Base-by-base conservation (phyloP, 92 coral and sea anemone species). In the Porites divaricata region DNA sequence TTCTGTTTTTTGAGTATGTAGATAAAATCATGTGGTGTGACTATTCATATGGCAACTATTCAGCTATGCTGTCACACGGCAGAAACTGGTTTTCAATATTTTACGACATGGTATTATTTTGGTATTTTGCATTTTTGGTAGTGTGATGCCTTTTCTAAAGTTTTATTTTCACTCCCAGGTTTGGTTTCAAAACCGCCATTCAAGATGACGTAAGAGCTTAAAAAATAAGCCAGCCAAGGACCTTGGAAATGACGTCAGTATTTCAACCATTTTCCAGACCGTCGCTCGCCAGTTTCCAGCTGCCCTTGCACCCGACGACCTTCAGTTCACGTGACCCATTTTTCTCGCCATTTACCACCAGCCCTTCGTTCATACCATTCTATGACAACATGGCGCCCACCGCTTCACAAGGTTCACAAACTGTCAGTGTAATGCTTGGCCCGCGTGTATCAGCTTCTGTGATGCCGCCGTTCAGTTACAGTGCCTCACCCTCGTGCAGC, bases 181-280 rank as follows among this genome's bases (percentile, higher is more conserved):
- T 26, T 93, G 97, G 97, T 93, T 93, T 83, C 97, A 91, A 58
- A 93, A 93, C 88, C 97, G 95, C 16, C 95, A 95, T 24, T 90
- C 97, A 24, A 90, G 93, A 64, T 93, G 95, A 95, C 97, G 97
- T 17, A 91, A 87, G 63, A 86, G 86, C 5, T 79, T 93, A 10
- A 93, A 93, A 72, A 91, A 93, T 91, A 93, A 91, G 49, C 97
- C 97, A 4, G 91, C 91, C 12, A 72, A 91, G 68, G 58, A 64
- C 80, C 75, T 12, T 19, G 12, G 12, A 24, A 7, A 24, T 8
- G 58, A 81, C 53, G 26, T 70, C 17, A 57, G 10, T 19, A 8
- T 78, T 9, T 59, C 68, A n/a, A 11, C 22, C 35, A 28, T 65
- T 56, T 76, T 84, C 67, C 81, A 64, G 57, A n/a, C 81, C 88